Evolutionary conservation across 2,797 vertebrate genomes (phyloP).

Genomic region (Cetoscarus ocellatus): DNA sequence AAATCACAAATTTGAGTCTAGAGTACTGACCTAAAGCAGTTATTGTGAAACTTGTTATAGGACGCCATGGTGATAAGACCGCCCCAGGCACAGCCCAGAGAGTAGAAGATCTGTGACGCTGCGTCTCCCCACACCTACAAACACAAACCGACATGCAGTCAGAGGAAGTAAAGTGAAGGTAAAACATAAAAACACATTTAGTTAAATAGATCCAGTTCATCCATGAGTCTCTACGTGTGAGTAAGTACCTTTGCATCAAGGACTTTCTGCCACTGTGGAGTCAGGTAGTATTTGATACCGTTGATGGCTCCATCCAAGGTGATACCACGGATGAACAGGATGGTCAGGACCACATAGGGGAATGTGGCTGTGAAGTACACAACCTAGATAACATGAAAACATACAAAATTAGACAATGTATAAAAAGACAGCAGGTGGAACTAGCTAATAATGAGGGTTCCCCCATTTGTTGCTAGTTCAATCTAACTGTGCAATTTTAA

Average conservation of each 20-base stretch:
- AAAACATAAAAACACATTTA: not conserved
- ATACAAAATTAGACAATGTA: no score
- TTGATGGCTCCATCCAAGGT: constrained; percentile 94
- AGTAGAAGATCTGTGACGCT: constrained; percentile 99
- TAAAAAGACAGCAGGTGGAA: no score
- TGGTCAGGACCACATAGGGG: constrained; percentile 96
- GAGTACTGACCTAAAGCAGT: constrained; percentile 92
- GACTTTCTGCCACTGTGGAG: constrained; percentile 98
- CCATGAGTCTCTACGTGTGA: not conserved
- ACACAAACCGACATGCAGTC: constrained; percentile 15
- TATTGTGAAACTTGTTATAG: constrained; percentile 99
- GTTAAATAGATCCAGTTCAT: not conserved
- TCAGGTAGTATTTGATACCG: constrained; percentile 97
- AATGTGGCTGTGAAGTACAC: constrained; percentile 99
- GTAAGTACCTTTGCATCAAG: constrained; percentile 94
- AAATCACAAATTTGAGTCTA: no score
- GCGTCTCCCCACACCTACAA: constrained; percentile 98
- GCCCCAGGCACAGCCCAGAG: constrained; percentile 97
- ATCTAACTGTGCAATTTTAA: no score
- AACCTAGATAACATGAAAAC: constrained; percentile 82
- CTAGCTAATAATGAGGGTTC: no score
- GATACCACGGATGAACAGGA: constrained; percentile 97
- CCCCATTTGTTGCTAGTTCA: no score
- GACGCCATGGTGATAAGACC: constrained; percentile 99
- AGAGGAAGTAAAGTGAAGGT: not conserved